These are phyloP conservation scores for Baccha elongata DNA, from an alignment of 2,888 invertebrate species.

Conservation along the genomic window DNA sequence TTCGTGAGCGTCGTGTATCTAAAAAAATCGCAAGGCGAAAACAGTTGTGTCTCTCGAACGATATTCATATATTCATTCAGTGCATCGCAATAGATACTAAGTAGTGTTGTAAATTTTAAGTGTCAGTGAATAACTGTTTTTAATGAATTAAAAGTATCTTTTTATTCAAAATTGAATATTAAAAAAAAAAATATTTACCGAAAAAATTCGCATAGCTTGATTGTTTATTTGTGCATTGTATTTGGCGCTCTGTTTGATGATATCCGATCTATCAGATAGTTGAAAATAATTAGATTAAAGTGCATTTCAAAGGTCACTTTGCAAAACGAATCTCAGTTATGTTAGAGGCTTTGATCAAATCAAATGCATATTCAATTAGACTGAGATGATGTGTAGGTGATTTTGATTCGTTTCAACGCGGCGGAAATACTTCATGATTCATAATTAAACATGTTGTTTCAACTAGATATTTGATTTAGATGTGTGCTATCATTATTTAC, in stretches of 20 bases:
- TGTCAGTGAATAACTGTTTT: constrained; percentile 45
- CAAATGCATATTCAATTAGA: constrained; percentile 39
- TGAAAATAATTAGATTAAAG: constrained; percentile 57
- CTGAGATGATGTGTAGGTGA: constrained; percentile 39
- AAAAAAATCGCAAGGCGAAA: constrained; percentile 32
- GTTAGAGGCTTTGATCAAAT: constrained; percentile 12
- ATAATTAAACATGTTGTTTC: constrained; percentile 28
- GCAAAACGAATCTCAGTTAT: constrained; percentile 4
- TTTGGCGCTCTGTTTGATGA: constrained; percentile 43
- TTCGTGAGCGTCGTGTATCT: constrained; percentile 22
- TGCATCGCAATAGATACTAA: constrained; percentile 21
- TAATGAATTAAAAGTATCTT: constrained; percentile 32
- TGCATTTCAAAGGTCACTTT: constrained; percentile 23
- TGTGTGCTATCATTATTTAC: constrained; percentile 58
- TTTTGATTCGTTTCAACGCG: constrained; percentile 27
- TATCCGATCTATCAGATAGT: constrained; percentile 36
- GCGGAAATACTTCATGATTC: constrained; percentile 61
- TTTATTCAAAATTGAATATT: constrained; percentile 12
- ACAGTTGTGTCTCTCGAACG: constrained; percentile 8
- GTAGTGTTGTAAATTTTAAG: constrained; percentile 43
- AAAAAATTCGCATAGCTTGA: constrained; percentile 26
- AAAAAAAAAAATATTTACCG: background rate
- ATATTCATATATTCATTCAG: constrained; percentile 6
- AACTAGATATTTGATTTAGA: too few species aligned
- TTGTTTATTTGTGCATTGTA: constrained; percentile 42